Conservation (phyloP, 2,888 invertebrate genomes). For the Cephalotes varians region DNA sequence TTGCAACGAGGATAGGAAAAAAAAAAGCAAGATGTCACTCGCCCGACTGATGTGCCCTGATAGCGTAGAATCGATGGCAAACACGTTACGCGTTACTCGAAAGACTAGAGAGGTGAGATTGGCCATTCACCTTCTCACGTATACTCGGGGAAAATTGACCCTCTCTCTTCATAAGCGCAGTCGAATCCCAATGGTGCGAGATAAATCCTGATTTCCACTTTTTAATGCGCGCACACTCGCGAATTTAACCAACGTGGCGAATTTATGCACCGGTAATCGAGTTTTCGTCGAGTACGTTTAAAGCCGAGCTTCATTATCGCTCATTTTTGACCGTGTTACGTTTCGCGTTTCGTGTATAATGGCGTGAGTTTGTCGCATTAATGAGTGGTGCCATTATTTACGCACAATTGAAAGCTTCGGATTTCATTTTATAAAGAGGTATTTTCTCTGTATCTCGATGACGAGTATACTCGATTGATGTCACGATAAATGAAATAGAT, state of each 20-base stretch:
- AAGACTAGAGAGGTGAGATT: background rate
- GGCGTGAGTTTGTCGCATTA: conserved; percentile 47
- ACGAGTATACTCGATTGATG: conserved; percentile 30
- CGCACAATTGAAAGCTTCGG: conserved; percentile 49
- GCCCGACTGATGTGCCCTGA: conserved; percentile 30
- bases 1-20: conserved; percentile 16
- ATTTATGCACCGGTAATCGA: conserved; percentile 53
- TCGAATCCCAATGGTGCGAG: background rate
- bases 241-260: conserved; percentile 39
- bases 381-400: conserved; percentile 40
- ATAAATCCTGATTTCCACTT: conserved; percentile 34
- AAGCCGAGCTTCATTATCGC: conserved; percentile 52
- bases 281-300: conserved; percentile 51
- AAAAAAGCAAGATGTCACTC: conserved; percentile 40
- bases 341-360: conserved; percentile 41
- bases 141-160: conserved; percentile 28
- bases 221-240: conserved; percentile 23
- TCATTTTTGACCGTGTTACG: conserved; percentile 49
- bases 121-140: conserved; percentile 22
- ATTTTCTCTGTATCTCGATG: conserved; percentile 30
- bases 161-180: background rate
- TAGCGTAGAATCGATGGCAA: conserved; percentile 4
- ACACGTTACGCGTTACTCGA: conserved; percentile 17
- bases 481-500: conserved; percentile 13
- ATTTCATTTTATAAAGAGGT: conserved; percentile 48